phyloP scores from a whole-genome alignment of 2,888 invertebrate species.

The Kuschelorhynchus macadamiae region DNA sequence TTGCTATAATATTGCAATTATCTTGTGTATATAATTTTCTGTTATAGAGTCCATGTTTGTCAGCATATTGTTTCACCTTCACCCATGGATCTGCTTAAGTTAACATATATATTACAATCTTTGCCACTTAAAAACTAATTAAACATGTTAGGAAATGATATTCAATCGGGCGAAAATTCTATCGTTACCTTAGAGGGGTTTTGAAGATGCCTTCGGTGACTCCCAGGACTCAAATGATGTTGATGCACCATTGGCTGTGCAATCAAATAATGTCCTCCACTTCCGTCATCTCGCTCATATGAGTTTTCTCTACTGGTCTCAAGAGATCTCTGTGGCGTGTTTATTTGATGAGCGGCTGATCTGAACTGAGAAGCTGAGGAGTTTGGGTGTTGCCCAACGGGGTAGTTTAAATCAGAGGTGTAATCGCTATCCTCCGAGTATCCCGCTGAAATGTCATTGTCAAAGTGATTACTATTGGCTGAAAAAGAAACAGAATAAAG shows the following conservation, averaged over 20 bases:
- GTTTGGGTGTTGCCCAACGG: constrained; percentile 90
- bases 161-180: no score
- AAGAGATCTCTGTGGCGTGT: constrained; percentile 82
- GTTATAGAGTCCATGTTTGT: no score
- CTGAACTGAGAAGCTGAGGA: constrained; percentile 92
- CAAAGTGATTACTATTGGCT: constrained; percentile 67
- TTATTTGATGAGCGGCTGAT: constrained; percentile 82
- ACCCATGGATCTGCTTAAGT: no score
- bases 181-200: neutral
- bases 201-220: constrained; percentile 61
- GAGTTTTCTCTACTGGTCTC: constrained; percentile 87
- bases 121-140: no score
- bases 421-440: constrained; percentile 98
- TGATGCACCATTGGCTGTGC: constrained; percentile 59
- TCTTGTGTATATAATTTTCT: no score
- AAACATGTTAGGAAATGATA: no score
- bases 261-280: constrained; percentile 58
- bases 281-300: constrained; percentile 82
- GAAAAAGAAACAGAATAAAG: constrained; percentile 59
- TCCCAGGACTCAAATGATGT: constrained; percentile 66
- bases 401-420: constrained; percentile 96
- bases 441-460: constrained; percentile 79
- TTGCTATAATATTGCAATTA: no score
- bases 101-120: no score
- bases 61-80: no score